Base-by-base conservation (phyloP, 2,888 invertebrate genomes). In the Orthosia incerta region DNA sequence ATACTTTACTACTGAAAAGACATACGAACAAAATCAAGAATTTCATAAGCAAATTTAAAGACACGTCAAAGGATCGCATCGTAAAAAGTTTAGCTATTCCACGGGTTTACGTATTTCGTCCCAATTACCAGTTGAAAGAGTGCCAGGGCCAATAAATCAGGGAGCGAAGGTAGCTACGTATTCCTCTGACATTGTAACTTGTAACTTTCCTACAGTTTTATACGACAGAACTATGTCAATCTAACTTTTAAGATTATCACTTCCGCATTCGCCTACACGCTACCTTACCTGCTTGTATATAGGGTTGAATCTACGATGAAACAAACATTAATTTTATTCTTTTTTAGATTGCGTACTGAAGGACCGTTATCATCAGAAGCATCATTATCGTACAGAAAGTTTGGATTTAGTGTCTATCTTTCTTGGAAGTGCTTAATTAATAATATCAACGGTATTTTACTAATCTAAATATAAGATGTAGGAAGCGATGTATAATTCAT, bases 241-340 rank as follows among this genome's bases (percentile, higher is more conserved):
- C 95, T 94, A 95, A 95, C 94, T 95, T 96, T 94, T 94, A 94
- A 95, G 95, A 94, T 95, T 95, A 95, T 95, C 94, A 93, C 94
- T 94, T 94, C 94, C 93, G 91, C 88, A 88, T 92, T 91, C 90
- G 92, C 92, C 93, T 94, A 92, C 87, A 87, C 76, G 80, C 88
- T 89, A 85, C 74, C 87, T 91, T 93, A 94, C 94, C 94, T 94
- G 93, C 90, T 91, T 87, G 83, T 87, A 87, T 84, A 74, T 91
- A 93, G 92, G 93, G 92, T 82, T 92, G 92, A 72, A 79, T 86
- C 82, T 79, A 75, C 76, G n/a, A 9, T 4, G 20, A 50, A 2
- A 57, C 66, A 56, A 61, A 71, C 68, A 71, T 77, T 57, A 26
- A 57, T 68, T 70, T 60, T 76, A 59, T 57, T 74, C 31, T 51